Evolutionary conservation across 2,797 vertebrate genomes (phyloP).

Genomic region (Geotrypetes seraphini): DNA sequence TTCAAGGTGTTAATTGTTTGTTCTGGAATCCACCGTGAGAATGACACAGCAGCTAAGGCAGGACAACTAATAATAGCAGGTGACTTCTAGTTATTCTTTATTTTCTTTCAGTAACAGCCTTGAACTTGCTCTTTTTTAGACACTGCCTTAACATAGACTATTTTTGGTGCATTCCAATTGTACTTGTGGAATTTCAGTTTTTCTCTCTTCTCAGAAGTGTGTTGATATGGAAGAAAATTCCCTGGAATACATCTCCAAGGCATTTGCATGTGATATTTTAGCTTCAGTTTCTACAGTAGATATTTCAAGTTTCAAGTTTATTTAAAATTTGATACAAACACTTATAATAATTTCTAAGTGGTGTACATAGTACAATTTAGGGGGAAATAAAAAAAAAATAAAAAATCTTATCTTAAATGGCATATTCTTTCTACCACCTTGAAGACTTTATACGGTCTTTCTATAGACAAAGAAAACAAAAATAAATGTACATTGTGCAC

Average conservation of each 20-base stretch:
- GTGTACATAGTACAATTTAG: too few relatives aligned
- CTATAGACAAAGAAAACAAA: too few relatives aligned
- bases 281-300: not conserved
- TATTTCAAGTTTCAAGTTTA: too few relatives aligned
- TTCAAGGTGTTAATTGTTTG: conserved; percentile 47
- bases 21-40: conserved; percentile 50
- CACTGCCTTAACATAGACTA: not conserved
- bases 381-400: too few relatives aligned
- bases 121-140: conserved; percentile 19
- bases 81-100: conserved; percentile 28
- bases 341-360: too few relatives aligned
- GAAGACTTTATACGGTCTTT: too few relatives aligned
- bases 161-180: not conserved
- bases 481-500: too few relatives aligned
- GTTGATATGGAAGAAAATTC: too few relatives aligned
- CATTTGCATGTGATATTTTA: not conserved
- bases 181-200: too few relatives aligned
- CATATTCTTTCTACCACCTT: not conserved
- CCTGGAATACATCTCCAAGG: too few relatives aligned
- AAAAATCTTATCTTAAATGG: not conserved
- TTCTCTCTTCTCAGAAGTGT: too few relatives aligned
- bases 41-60: conserved; percentile 38
- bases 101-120: conserved; percentile 8
- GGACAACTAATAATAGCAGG: not conserved
- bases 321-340: too few relatives aligned